Evolutionary conservation across 1,140 invertebrate genomes (phyloP).

Genomic region (Drosophila takahashii): DNA sequence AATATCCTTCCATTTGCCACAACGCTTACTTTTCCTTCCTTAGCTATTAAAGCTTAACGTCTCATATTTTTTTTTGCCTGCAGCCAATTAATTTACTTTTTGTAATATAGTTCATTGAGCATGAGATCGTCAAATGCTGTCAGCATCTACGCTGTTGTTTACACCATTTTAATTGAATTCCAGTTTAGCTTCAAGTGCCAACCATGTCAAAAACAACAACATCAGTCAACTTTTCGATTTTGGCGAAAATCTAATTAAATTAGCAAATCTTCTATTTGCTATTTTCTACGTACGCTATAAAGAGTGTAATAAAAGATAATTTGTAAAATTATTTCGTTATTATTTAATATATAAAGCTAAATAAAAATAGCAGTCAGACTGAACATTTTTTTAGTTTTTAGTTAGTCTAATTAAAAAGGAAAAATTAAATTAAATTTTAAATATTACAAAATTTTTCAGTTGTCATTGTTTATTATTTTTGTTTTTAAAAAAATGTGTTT

Average conservation of each 20-base stretch:
- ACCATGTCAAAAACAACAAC: conserved; percentile 41
- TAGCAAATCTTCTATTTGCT: neutral
- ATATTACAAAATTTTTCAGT: no score
- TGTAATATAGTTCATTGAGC: conserved; percentile 19
- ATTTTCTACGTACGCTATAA: neutral
- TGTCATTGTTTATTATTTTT: no score
- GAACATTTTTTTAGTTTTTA: no score
- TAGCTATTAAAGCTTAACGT: neutral
- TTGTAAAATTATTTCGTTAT: no score
- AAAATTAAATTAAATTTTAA: no score
- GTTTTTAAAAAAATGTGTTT: no score
- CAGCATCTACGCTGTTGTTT: conserved; percentile 40
- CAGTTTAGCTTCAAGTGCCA: conserved; percentile 21
- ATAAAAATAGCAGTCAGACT: no score
- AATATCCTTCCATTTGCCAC: no score
- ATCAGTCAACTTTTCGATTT: conserved; percentile 22
- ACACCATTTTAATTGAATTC: conserved; percentile 59
- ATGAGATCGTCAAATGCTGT: conserved; percentile 8
- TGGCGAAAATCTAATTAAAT: conserved; percentile 47
- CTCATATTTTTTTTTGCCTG: neutral
- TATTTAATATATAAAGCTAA: no score
- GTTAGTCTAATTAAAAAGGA: no score
- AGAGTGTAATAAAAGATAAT: no score
- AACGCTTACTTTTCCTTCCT: no score
- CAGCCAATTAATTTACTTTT: conserved; percentile 16